Base-by-base conservation (phyloP, 2,797 vertebrate species). In the Hoplostethus mediterraneus region DNA sequence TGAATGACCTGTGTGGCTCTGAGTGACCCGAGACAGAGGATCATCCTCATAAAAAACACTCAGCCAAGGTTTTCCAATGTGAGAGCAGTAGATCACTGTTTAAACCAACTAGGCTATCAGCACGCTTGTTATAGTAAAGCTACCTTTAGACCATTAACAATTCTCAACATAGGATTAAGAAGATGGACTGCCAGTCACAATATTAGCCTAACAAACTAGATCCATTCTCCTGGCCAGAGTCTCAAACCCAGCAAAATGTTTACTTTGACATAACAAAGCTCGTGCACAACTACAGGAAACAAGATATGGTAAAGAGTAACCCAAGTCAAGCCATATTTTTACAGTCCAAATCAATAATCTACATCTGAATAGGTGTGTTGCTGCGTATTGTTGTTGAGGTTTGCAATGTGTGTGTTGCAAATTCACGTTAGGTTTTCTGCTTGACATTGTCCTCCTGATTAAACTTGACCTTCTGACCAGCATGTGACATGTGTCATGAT, bases 71-170 rank as follows among this genome's bases (percentile, higher is more conserved):
- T 42, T 42, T 8, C 13, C 14, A 36, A 31, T 56, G 42, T 40
- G 13, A 21, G 8, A 65, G 54, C 28, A 44, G 63, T 38, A 3
- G 42, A 13, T 21, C 30, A 25, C 33, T 62, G 11, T 71, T 82
- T 56, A 64, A 75, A 75, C 30, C 7, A 73, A 73, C 57, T 59
- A 25, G 63, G 57, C 14, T 76, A 82, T 90, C 73, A 83, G 44
- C 0, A 9, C 9, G 62, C 83, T 77, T 7, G 21, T 82, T 82
- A 71, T 75, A 87, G 88, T 82, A 86, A 91, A 89, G 87, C 87
- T 88, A 81, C 63, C 61, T 88, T 90, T 60, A 87, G 67, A 55
- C 6, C 71, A 89, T 89, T 89, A 91, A 45, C 67, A 40, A 7
- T 21, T 67, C 85, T 81, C 40, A 75, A 81, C 90, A 85, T 75